These are phyloP conservation scores for Gallinago paraguaiae DNA, from an alignment of 2,113 vertebrate species.

Conservation along the genomic window DNA sequence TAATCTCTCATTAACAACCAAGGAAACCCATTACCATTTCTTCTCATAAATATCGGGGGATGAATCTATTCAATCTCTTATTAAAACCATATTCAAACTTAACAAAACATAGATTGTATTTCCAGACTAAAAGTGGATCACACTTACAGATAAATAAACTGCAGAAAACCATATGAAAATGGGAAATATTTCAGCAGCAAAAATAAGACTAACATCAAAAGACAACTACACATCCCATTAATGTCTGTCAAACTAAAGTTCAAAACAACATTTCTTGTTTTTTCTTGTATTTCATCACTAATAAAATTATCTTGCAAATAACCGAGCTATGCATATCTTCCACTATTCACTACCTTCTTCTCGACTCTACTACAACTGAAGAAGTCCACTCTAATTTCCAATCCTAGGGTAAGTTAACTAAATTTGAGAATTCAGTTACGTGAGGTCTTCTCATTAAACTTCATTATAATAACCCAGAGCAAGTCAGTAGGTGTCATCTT, in stretches of 20 bases:
- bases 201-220: neutral
- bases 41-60: neutral
- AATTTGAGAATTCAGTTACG: neutral
- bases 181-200: neutral
- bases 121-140: neutral
- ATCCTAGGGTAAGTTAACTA: neutral
- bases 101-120: neutral
- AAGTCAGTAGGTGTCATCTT: conserved; percentile 9
- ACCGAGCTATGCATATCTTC: neutral
- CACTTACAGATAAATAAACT: neutral
- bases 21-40: neutral
- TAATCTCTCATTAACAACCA: neutral
- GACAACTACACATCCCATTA: neutral
- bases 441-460: neutral
- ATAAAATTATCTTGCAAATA: neutral
- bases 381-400: neutral
- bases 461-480: neutral
- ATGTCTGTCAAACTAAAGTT: neutral
- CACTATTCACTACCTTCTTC: neutral
- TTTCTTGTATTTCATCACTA: neutral
- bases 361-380: neutral
- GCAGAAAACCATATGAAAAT: neutral
- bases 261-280: neutral
- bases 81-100: neutral
- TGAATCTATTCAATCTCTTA: neutral